These are phyloP conservation scores for Drosophila atripex DNA, from an alignment of 2,888 invertebrate genomes.

Conservation along the genomic window DNA sequence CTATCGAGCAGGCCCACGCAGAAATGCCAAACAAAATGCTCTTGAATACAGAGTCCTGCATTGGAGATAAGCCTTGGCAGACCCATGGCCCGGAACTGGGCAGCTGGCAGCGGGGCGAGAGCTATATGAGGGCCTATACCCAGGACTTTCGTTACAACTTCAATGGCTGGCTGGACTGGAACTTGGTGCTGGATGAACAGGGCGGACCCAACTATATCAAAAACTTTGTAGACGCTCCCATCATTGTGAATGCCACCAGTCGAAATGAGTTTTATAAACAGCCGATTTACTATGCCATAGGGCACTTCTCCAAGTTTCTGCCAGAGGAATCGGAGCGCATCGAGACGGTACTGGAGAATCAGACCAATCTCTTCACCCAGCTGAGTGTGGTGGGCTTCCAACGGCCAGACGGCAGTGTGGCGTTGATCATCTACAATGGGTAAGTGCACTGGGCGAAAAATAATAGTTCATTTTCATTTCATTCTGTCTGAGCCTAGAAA, in stretches of 20 bases:
- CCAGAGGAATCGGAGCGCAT: conserved; percentile 85
- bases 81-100: conserved; percentile 87
- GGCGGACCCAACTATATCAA: conserved; percentile 91
- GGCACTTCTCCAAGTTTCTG: conserved; percentile 91
- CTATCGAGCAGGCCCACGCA: conserved; percentile 87
- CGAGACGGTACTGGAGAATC: conserved; percentile 57
- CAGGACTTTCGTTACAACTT: conserved; percentile 91
- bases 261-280: conserved; percentile 93
- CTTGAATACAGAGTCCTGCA: conserved; percentile 92
- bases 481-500: too few species aligned
- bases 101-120: conserved; percentile 90
- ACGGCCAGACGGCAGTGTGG: conserved; percentile 85
- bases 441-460: conserved; percentile 74
- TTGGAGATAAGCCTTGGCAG: conserved; percentile 86
- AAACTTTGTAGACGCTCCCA: conserved; percentile 89
- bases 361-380: conserved; percentile 68
- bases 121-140: conserved; percentile 89
- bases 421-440: conserved; percentile 86
- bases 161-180: conserved; percentile 97
- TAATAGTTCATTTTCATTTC: neutral
- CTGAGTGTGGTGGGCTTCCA: conserved; percentile 85
- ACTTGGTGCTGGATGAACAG: conserved; percentile 89
- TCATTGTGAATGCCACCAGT: conserved; percentile 84
- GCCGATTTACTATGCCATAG: conserved; percentile 93
- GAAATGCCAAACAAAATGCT: conserved; percentile 89